Conservation (phyloP, 2,888 invertebrate species). For the Pardosa pseudoannulata region DNA sequence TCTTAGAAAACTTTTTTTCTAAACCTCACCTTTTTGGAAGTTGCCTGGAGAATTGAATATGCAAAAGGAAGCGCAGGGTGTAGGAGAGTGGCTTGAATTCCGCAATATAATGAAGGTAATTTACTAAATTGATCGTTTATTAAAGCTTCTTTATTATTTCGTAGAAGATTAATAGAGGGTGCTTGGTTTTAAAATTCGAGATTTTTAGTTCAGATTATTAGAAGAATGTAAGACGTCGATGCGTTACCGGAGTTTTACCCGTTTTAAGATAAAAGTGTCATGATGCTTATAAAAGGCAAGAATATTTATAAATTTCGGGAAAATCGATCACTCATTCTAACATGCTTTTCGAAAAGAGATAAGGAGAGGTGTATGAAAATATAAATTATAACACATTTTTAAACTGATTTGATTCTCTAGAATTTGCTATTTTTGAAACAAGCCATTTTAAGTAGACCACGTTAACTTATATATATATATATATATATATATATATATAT, state of each 20-base stretch:
- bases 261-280: background rate
- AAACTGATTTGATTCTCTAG: no score
- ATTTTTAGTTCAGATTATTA: background rate
- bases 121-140: background rate
- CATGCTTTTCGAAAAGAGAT: no score
- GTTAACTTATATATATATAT: no score
- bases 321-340: no score
- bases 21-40: background rate
- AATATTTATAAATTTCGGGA: background rate
- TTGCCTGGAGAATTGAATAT: background rate
- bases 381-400: no score
- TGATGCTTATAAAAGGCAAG: background rate
- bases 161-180: background rate
- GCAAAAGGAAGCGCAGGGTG: background rate
- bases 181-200: background rate
- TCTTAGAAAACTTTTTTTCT: slow-evolving; percentile 32
- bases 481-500: no score
- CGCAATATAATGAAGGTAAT: background rate
- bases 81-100: no score
- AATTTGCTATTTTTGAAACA: no score
- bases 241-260: background rate
- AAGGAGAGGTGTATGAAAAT: no score
- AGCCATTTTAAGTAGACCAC: no score
- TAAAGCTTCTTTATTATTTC: background rate
- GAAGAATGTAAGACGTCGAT: background rate